phyloP scores from a whole-genome alignment of 2,888 invertebrate species.

The Microctonus hyperodae region DNA sequence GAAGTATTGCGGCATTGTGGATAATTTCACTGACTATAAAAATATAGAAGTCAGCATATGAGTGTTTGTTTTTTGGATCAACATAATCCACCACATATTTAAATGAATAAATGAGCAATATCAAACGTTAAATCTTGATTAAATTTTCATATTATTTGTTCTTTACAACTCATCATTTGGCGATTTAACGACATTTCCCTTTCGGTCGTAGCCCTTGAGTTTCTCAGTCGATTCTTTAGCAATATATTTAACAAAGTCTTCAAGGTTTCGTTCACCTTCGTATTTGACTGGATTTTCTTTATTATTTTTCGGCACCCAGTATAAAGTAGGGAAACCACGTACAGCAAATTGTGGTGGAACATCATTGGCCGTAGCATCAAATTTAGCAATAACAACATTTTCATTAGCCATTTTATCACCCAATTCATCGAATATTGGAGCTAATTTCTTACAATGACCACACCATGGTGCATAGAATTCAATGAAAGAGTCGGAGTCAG shows the following conservation, averaged over 20 bases:
- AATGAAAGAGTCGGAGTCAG: constrained; percentile 90
- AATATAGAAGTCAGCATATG: background rate
- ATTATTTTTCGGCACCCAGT: constrained; percentile 88
- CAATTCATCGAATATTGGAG: constrained; percentile 93
- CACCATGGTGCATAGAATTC: constrained; percentile 99
- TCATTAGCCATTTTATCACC: constrained; percentile 87
- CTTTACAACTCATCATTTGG: constrained; percentile 67
- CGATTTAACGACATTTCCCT: constrained; percentile 75
- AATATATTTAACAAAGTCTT: constrained; percentile 95
- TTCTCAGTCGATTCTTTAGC: constrained; percentile 89
- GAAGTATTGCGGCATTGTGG: background rate
- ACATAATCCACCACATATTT: background rate
- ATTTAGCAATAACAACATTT: constrained; percentile 91
- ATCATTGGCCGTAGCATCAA: constrained; percentile 99
- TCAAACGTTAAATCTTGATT: background rate
- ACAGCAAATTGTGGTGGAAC: constrained; percentile 92
- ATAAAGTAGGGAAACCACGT: constrained; percentile 96
- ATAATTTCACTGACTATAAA: background rate
- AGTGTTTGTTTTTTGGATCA: background rate
- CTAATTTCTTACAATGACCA: constrained; percentile 96
- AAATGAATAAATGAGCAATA: background rate
- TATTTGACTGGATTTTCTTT: constrained; percentile 84
- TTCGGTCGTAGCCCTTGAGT: constrained; percentile 86
- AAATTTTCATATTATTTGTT: background rate
- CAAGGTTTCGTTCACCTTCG: constrained; percentile 91